Evolutionary conservation across 92 coral and sea anemone species (phyloP).

Genomic region (Pocillopora meandrina): DNA sequence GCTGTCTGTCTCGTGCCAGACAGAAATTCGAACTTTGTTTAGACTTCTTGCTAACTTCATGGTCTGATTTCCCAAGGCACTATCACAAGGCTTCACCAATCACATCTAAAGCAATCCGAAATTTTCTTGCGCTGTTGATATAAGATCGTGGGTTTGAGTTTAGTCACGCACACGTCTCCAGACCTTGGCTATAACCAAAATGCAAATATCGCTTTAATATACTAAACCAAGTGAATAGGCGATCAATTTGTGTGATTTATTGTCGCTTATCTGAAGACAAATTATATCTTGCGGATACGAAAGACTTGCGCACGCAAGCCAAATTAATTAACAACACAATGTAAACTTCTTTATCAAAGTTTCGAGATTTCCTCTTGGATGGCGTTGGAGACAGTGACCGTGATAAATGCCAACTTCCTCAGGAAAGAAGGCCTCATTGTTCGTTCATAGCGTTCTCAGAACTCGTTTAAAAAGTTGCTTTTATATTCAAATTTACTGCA

Average conservation of each 20-base stretch:
- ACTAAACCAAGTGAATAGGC: not conserved
- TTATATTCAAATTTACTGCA: no score
- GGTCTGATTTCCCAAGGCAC: not conserved
- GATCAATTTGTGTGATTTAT: constrained; percentile 6
- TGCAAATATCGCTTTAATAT: not conserved
- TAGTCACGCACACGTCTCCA: not conserved
- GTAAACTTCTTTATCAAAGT: not conserved
- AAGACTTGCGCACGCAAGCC: constrained; percentile 8
- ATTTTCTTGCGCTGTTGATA: not conserved
- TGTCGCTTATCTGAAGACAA: not conserved
- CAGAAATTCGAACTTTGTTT: not conserved
- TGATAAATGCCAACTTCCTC: no score
- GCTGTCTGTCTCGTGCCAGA: not conserved
- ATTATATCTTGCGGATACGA: not conserved
- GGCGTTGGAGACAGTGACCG: no score
- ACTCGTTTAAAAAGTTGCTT: no score
- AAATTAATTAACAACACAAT: not conserved
- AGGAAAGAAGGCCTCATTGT: no score
- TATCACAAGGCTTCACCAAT: not conserved
- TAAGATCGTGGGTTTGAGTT: not conserved
- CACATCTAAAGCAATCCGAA: not conserved
- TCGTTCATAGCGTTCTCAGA: no score
- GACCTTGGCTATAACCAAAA: not conserved
- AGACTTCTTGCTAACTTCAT: not conserved
- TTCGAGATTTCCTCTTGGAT: not conserved